Evolutionary conservation across 2,797 vertebrate species (phyloP), one percentile per base, ranked within the genome.

Genomic region (Cirrhinus molitorella): DNA sequence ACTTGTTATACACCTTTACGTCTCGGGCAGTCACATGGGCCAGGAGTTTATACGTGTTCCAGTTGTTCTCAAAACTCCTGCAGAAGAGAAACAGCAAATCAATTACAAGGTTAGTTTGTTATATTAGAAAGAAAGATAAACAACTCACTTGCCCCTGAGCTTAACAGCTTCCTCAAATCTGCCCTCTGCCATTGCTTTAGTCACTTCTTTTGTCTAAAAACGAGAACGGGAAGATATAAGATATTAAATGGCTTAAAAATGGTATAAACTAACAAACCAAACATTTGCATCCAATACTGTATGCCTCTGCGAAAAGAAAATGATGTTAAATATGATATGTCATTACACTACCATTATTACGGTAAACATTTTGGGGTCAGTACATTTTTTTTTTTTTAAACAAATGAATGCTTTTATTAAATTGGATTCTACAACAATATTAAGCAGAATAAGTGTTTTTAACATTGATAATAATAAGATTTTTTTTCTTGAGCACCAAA

Each of bases 41-140:
- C 90, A 99, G 92, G 70, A 97, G 91, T 90, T 97, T 97, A 91
- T 99, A 99, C 0, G 97, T 97, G 2, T 96, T 97, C 97, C 97
- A 99, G 93, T 96, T 98, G 90, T 98, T 99, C 90, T 97, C 96
- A 94, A 99, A 99, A 85, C 97, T 99, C 96, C 98, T 98, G 89
- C 40, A 83, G 59, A 71, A 45, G 7, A 85, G 47, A 71, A 66
- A 51, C n/a, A 78, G 28, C 23, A 73, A 19, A 59, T 45, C 2
- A 43, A 40, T 55, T 14, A 37, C 14, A 71, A 9, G 23, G 23
- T 67, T 37, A 37, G 7, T 67, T 67, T 55, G 14, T 57, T 40
- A 5, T 11, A 53, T 5, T 4, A 77, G 4, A 37, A 3, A 34
- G 45, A 34, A n/a, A 49, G 16, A 65, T 7, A 16, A 28, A 67